Conservation (phyloP, 2,113 vertebrate species). For the Tyrannus savana region DNA sequence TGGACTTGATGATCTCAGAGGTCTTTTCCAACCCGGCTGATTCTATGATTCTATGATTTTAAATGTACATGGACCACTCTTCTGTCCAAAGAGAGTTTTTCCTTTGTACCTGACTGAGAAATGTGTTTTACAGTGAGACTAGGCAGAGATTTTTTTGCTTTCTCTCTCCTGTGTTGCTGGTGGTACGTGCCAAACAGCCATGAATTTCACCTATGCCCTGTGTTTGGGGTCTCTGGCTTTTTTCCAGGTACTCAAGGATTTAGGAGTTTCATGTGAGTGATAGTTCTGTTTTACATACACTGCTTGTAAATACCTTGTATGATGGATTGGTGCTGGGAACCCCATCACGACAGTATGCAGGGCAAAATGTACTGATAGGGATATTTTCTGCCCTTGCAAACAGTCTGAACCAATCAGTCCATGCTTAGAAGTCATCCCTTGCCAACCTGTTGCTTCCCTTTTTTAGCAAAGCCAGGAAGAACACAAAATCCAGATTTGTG, state of each 20-base stretch:
- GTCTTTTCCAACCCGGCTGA: too few relatives aligned
- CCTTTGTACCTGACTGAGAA: not conserved
- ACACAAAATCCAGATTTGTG: not conserved
- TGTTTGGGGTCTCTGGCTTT: not conserved
- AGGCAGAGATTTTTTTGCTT: not conserved
- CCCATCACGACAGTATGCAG: not conserved
- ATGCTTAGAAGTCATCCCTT: not conserved
- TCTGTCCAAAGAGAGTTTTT: not conserved
- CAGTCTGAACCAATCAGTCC: not conserved
- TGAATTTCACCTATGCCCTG: not conserved
- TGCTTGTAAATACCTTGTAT: not conserved
- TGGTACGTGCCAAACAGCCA: accelerated
- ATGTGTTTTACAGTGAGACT: not conserved
- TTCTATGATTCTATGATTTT: not conserved
- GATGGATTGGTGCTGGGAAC: not conserved
- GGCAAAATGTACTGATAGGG: not conserved
- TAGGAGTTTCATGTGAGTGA: not conserved
- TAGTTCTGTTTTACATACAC: not conserved
- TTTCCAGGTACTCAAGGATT: not conserved
- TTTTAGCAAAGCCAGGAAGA: not conserved
- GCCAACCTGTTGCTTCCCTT: not conserved
- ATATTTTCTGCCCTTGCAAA: not conserved
- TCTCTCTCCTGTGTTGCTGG: not conserved
- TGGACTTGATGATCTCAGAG: too few relatives aligned
- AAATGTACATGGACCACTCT: not conserved